A percentile compares a stretch with the other conserved stretches of the same genome.
Conservation (phyloP, 2,888 invertebrate genomes). For the Diadegma fenestrale region DNA sequence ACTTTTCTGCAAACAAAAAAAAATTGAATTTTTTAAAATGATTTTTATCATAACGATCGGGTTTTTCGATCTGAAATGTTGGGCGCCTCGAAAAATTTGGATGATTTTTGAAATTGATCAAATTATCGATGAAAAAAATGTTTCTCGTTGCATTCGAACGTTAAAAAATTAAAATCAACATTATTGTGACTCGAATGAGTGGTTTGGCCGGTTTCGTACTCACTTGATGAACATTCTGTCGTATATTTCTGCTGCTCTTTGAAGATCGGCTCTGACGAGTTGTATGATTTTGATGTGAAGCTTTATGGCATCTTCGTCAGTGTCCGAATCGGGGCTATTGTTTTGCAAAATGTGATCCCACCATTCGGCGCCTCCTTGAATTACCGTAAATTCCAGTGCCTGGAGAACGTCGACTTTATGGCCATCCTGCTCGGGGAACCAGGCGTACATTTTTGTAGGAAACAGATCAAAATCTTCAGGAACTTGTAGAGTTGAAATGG, state of each 20-base stretch:
- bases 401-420: conserved; percentile 86
- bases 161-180: neutral
- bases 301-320: conserved; percentile 90
- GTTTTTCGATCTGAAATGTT: too few species aligned
- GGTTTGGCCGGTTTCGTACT: conserved; percentile 82
- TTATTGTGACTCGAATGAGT: neutral
- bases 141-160: too few species aligned
- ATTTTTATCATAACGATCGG: too few species aligned
- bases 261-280: conserved; percentile 91
- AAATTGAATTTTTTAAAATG: too few species aligned
- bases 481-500: conserved; percentile 87
- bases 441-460: conserved; percentile 89
- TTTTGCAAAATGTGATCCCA: conserved; percentile 90
- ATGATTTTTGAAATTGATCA: too few species aligned
- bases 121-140: too few species aligned
- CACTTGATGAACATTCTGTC: conserved; percentile 94
- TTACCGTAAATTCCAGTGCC: conserved; percentile 89
- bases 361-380: conserved; percentile 92
- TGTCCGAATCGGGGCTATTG: conserved; percentile 87
- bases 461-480: conserved; percentile 89
- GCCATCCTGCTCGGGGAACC: conserved; percentile 84
- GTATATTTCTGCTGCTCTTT: conserved; percentile 92
- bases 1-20: conserved; percentile 87
- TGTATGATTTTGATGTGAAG: conserved; percentile 94
- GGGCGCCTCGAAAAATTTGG: too few species aligned